Base-by-base conservation (phyloP, 2,888 invertebrate genomes). In the Polymixis flavicincta region DNA sequence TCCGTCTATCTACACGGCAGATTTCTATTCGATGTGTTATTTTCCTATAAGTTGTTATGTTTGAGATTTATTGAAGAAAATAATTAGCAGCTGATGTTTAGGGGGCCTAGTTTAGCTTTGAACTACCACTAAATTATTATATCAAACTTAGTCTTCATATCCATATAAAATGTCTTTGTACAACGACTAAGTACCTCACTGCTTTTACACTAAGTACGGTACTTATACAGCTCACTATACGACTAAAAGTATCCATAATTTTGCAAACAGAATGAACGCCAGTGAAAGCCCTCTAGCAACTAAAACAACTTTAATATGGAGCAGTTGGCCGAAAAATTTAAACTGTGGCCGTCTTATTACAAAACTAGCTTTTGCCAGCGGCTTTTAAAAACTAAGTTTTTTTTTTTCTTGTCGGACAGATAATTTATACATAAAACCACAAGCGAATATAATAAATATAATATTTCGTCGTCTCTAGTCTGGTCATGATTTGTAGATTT, bases 171-270 rank as follows among this genome's bases (percentile, higher is more conserved):
- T 73, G 60, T 64, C 48, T 60, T 28, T 50, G 55, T 61, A 52
- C 71, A 37, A 71, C 63, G 61, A 52, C 67, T 75, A 68, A 67
- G 65, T 80, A 80, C 60, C 67, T 63, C 70, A 60, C 64, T 8
- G 80, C 71, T 82, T 70, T 82, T 69, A 86, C 60, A 75, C 85
- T 72, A 85, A 86, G 80, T 85, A 87, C 67, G 11, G 76, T 73
- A 77, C 76, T 85, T 78, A 78, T 45, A 73, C 57, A 72, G 63
- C 54, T 17, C 64, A 75, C 76, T 73, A 71, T 79, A 84, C 70
- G 64, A 71, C 79, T 76, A 69, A 69, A 76, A 82, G 76, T 82
- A 74, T 76, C 68, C 82, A 86, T 86, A 82, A 86, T 79, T 85
- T 80, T 76, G 57, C 50, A 52, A 75, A 74, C 73, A 78, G 74